phyloP scores from a whole-genome alignment of 2,888 invertebrate genomes.

The Lamellibrachia columna region DNA sequence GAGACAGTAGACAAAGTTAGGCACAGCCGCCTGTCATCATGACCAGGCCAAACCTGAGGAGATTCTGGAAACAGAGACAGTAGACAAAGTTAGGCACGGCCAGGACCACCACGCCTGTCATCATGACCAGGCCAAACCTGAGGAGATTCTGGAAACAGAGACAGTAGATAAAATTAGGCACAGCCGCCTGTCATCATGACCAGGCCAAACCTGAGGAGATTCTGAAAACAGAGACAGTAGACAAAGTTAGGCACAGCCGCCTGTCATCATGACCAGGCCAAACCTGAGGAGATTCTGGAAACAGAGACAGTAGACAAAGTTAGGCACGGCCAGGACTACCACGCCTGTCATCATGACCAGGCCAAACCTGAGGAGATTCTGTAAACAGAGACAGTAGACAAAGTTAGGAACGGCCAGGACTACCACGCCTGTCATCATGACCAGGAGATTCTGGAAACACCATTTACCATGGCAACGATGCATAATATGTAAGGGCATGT shows the following conservation, averaged over 20 bases:
- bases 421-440: conserved; percentile 60
- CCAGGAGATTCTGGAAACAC: conserved; percentile 59
- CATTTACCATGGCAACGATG: not conserved
- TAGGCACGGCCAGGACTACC: conserved; percentile 55
- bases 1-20: not conserved
- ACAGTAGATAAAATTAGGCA: conserved; percentile 38
- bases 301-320: not conserved
- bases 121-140: conserved; percentile 60
- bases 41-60: conserved; percentile 63
- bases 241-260: conserved; percentile 55
- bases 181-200: conserved; percentile 64
- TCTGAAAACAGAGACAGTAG: conserved; percentile 48
- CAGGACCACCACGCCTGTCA: conserved; percentile 65
- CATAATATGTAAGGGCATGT: not conserved
- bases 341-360: conserved; percentile 64
- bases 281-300: conserved; percentile 64
- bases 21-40: conserved; percentile 57
- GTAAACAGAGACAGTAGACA: conserved; percentile 30
- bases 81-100: conserved; percentile 49
- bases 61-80: conserved; percentile 53
- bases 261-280: conserved; percentile 63
- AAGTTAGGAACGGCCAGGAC: conserved; percentile 59
- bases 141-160: conserved; percentile 58
- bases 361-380: conserved; percentile 63
- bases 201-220: conserved; percentile 60